Percentiles rank a stretch among this genome's conserved stretches.
These are phyloP conservation scores for Euspilapteryx auroguttella DNA, from an alignment of 2,888 invertebrate genomes.

Conservation along the genomic window DNA sequence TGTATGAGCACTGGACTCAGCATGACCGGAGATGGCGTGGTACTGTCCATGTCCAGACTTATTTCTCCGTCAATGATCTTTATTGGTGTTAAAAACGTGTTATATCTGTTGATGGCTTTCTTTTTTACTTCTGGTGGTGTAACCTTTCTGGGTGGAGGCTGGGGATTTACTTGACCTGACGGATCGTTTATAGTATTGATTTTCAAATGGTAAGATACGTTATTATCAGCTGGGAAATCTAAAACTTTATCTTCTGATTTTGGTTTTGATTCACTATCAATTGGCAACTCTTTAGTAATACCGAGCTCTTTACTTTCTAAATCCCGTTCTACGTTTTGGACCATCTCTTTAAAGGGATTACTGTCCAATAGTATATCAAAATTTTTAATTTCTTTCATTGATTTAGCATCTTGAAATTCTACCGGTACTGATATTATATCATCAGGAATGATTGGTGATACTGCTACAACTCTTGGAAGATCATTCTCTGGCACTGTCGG, in stretches of 20 bases:
- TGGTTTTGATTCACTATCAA: no score
- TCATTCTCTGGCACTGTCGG: neutral
- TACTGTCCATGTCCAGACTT: slow-evolving; percentile 9
- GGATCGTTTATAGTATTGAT: slow-evolving; percentile 34
- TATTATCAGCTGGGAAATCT: neutral
- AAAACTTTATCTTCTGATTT: neutral
- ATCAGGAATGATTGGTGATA: neutral
- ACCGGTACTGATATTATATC: neutral
- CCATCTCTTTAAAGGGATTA: neutral
- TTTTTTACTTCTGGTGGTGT: no score
- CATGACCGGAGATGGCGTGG: slow-evolving; percentile 25
- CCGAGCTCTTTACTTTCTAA: no score
- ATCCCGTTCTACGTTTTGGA: no score
- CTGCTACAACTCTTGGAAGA: no score
- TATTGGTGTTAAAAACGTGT: slow-evolving; percentile 27
- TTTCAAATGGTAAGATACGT: slow-evolving; percentile 43
- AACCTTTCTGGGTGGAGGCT: slow-evolving; percentile 5
- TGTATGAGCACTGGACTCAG: slow-evolving; percentile 41
- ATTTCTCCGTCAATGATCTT: slow-evolving; percentile 21
- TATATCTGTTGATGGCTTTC: slow-evolving; percentile 19
- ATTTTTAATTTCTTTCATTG: neutral
- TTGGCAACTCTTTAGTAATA: no score
- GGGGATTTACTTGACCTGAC: neutral
- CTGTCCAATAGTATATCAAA: neutral
- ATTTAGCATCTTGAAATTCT: neutral